Evolutionary conservation across 2,888 invertebrate genomes (phyloP).

Genomic region (Cryptus viduatorius): DNA sequence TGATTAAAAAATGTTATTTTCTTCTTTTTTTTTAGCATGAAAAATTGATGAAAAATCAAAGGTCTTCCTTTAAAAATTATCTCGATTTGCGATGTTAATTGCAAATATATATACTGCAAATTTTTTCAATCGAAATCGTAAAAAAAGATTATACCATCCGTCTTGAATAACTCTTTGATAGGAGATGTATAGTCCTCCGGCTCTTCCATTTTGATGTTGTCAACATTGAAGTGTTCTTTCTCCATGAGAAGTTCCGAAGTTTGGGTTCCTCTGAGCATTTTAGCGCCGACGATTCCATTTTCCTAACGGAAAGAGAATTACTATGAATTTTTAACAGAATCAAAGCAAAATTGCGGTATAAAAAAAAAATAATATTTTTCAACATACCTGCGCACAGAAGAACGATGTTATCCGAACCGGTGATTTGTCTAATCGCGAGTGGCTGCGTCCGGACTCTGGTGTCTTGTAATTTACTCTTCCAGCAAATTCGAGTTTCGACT

Average conservation of each 20-base stretch:
- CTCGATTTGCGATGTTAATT: no score
- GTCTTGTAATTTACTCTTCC: constrained; percentile 38
- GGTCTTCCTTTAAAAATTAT: no score
- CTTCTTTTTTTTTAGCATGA: no score
- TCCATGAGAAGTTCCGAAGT: constrained; percentile 46
- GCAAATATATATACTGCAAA: neutral
- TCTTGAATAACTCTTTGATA: constrained; percentile 74
- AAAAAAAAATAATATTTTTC: neutral
- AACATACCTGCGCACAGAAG: constrained; percentile 58
- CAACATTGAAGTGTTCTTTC: constrained; percentile 39
- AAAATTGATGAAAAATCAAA: no score
- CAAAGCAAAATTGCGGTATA: neutral
- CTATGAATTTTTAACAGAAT: neutral
- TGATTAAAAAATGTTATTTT: no score
- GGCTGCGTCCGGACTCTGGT: constrained; percentile 18
- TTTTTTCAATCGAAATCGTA: neutral
- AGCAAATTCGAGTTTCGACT: constrained; percentile 58
- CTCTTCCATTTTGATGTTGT: constrained; percentile 59
- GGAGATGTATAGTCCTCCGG: constrained; percentile 64
- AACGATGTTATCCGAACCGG: constrained; percentile 67
- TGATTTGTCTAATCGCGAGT: constrained; percentile 57
- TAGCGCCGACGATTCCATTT: constrained; percentile 53
- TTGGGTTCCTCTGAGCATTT: constrained; percentile 41
- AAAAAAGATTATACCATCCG: constrained; percentile 72
- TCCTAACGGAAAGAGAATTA: constrained; percentile 28